Conservation (phyloP, 1,140 invertebrate species). For the Zaprionus vittiger region DNA sequence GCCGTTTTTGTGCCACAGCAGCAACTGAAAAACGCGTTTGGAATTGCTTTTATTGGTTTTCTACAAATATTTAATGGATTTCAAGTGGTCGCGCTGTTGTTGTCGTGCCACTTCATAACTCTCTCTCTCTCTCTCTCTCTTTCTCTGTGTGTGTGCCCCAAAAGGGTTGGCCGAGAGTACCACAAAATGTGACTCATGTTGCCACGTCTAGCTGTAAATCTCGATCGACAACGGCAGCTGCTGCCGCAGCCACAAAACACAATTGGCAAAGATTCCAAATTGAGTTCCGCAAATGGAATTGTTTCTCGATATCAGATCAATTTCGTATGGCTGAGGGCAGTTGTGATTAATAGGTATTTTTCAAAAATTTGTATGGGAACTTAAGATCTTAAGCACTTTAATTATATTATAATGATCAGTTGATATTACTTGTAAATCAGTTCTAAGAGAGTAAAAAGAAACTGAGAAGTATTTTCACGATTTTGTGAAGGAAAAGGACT, state of each 20-base stretch:
- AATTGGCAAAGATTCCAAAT: slow-evolving; percentile 1
- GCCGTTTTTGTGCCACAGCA: slow-evolving; percentile 71
- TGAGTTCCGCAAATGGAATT: neutral
- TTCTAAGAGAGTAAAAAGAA: too few relatives aligned
- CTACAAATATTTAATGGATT: slow-evolving; percentile 83
- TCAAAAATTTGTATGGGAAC: neutral
- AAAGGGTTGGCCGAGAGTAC: slow-evolving; percentile 58
- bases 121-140: slow-evolving; percentile 9
- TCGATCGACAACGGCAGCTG: slow-evolving; percentile 2
- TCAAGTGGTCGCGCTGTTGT: slow-evolving; percentile 77
- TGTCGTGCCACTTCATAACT: slow-evolving; percentile 81
- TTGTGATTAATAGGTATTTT: neutral
- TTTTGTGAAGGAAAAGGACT: too few relatives aligned
- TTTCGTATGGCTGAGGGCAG: neutral
- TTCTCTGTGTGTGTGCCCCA: neutral
- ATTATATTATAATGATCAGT: too few relatives aligned
- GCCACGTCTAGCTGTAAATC: slow-evolving; percentile 6
- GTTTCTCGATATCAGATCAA: slow-evolving; percentile 3
- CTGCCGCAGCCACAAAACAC: slow-evolving; percentile 2
- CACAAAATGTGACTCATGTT: slow-evolving; percentile 38
- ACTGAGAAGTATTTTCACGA: too few relatives aligned
- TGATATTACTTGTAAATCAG: too few relatives aligned
- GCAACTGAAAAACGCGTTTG: slow-evolving; percentile 14
- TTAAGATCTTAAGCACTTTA: too few relatives aligned
- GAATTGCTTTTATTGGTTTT: slow-evolving; percentile 77